These are phyloP conservation scores for Drosophila setosimentum DNA, from an alignment of 2,888 invertebrate species.

Conservation along the genomic window DNA sequence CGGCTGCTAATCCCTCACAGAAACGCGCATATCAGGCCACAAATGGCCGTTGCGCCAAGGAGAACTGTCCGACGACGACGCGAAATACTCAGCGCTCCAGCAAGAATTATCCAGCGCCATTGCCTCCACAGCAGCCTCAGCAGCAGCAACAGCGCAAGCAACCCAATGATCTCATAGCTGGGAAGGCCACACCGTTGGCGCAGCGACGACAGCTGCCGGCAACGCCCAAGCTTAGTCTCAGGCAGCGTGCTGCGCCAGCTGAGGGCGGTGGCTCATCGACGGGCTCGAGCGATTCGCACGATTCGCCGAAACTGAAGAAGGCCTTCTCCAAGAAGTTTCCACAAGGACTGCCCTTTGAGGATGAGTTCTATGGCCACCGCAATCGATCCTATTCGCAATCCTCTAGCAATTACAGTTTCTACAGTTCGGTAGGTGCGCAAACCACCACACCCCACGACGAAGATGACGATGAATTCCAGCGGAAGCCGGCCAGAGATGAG, in stretches of 20 bases:
- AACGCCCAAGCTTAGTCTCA: conserved; percentile 63
- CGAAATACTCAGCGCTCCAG: conserved; percentile 60
- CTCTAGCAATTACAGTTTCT: conserved; percentile 85
- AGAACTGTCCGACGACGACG: conserved; percentile 77
- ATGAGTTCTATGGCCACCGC: conserved; percentile 83
- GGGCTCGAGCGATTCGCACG: conserved; percentile 83
- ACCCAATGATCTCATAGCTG: conserved; percentile 75
- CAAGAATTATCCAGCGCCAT: conserved; percentile 79
- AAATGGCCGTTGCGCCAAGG: conserved; percentile 76
- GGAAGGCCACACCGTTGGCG: conserved; percentile 58
- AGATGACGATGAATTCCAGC: conserved; percentile 82
- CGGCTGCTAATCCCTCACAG: conserved; percentile 66
- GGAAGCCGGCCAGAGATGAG: conserved; percentile 85
- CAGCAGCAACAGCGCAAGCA: conserved; percentile 53
- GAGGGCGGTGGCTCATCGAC: conserved; percentile 74
- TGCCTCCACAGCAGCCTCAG: conserved; percentile 57
- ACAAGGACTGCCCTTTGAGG: conserved; percentile 85
- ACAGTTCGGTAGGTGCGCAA: conserved; percentile 80
- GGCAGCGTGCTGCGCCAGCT: conserved; percentile 53
- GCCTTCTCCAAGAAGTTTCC: conserved; percentile 85
- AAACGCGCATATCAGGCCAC: conserved; percentile 83
- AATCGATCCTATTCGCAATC: conserved; percentile 84
- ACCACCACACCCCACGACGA: conserved; percentile 66
- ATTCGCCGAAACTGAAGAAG: conserved; percentile 82
- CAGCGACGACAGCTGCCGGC: conserved; percentile 67